phyloP scores from a whole-genome alignment of 2,113 vertebrate species.

The Onychostruthus taczanowskii region DNA sequence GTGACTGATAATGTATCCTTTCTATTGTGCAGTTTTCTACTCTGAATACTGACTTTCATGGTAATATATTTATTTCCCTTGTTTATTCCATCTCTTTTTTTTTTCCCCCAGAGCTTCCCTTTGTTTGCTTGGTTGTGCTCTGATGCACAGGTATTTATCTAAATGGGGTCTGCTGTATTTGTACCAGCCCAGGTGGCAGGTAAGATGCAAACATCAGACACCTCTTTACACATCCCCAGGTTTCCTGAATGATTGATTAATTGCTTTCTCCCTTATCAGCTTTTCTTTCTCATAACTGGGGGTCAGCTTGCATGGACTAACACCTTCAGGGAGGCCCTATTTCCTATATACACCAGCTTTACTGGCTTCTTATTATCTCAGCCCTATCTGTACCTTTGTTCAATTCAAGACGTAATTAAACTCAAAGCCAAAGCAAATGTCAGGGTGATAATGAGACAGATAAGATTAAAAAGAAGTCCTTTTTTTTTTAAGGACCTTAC shows the following conservation, averaged over 20 bases:
- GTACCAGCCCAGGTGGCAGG: constrained; percentile 70
- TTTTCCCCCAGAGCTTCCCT: background rate
- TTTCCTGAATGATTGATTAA: constrained; percentile 51
- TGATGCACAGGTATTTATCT: constrained; percentile 73
- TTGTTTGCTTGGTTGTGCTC: constrained; percentile 65
- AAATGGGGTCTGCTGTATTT: constrained; percentile 66
- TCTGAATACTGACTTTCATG: background rate
- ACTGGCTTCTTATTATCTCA: constrained; percentile 58
- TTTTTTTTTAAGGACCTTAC: background rate
- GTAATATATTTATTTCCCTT: constrained; percentile 42
- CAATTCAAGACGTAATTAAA: constrained; percentile 71
- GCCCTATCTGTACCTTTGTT: constrained; percentile 67
- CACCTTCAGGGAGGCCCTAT: constrained; percentile 57
- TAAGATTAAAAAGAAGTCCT: background rate
- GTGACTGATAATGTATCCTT: background rate
- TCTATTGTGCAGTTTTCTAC: background rate
- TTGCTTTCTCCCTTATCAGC: constrained; percentile 41
- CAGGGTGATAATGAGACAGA: constrained; percentile 71
- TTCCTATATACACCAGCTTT: constrained; percentile 51
- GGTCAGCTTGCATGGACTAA: constrained; percentile 58
- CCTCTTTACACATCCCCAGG: constrained; percentile 35
- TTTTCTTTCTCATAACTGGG: constrained; percentile 54
- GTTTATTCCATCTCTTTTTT: background rate
- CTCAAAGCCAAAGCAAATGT: constrained; percentile 77
- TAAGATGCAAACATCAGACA: constrained; percentile 68